phyloP scores from a whole-genome alignment of 2,113 vertebrate species.

The Jacana jacana region DNA sequence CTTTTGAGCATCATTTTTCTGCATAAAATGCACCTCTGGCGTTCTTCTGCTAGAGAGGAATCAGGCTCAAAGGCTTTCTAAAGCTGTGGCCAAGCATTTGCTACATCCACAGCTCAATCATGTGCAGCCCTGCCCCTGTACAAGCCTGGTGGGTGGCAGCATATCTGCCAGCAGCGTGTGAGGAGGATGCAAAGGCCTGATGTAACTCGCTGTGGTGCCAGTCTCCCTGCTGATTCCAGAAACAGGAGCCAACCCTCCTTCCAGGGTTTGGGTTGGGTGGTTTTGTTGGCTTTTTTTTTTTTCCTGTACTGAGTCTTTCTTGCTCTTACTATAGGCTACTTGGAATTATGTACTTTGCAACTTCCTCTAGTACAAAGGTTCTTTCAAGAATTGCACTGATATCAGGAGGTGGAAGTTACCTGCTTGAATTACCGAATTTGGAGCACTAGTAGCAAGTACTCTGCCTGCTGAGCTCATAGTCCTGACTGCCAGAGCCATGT shows the following conservation, averaged over 20 bases:
- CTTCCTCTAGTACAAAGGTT: not conserved
- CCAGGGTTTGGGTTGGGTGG: not conserved
- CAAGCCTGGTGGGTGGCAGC: accelerated
- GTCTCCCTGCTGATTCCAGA: not conserved
- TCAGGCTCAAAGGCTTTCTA: not conserved
- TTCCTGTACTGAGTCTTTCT: not conserved
- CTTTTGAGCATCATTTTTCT: not conserved
- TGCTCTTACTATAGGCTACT: not conserved
- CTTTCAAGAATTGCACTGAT: not conserved
- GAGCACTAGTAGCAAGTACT: not conserved
- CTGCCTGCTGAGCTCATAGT: not conserved
- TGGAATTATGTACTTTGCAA: not conserved
- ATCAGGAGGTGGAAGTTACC: not conserved
- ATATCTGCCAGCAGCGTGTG: accelerated
- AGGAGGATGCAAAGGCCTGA: accelerated
- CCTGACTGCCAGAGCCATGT: not conserved
- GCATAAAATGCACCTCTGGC: not conserved
- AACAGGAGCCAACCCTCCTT: not conserved
- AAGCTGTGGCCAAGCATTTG: not conserved
- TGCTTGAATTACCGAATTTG: not conserved
- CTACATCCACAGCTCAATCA: not conserved
- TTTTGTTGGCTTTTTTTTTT: too few relatives aligned
- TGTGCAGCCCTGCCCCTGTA: not conserved
- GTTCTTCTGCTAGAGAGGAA: not conserved
- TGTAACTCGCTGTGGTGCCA: not conserved